A percentile compares a stretch with the other conserved stretches of the same genome.
Conservation (phyloP, 2,888 invertebrate genomes). For the Megastigmus dorsalis region DNA sequence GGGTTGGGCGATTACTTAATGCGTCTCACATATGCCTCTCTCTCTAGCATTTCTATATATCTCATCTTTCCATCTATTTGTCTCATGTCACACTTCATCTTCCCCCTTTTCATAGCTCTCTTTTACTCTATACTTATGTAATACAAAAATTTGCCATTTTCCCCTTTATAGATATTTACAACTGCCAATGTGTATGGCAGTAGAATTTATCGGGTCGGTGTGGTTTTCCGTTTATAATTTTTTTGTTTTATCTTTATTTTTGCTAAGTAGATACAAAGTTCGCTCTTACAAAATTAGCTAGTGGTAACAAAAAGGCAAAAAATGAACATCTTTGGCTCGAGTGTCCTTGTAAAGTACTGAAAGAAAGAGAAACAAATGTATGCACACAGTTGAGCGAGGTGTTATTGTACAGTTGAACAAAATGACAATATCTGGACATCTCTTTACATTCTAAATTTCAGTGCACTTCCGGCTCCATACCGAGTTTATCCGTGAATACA, state of each 20-base stretch:
- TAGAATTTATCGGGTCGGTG: conserved; percentile 55
- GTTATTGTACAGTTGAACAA: conserved; percentile 39
- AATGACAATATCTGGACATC: conserved; percentile 53
- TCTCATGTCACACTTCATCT: conserved; percentile 23
- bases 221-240: conserved; percentile 47
- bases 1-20: conserved; percentile 65
- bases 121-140: conserved; percentile 16
- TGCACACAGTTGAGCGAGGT: conserved; percentile 42
- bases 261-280: conserved; percentile 26
- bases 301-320: conserved; percentile 12
- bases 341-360: conserved; percentile 21
- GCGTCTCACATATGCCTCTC: conserved; percentile 56
- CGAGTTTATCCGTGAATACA: conserved; percentile 69
- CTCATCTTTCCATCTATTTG: conserved; percentile 32
- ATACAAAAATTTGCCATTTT: conserved; percentile 10
- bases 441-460: conserved; percentile 68
- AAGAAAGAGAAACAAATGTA: conserved; percentile 15
- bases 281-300: conserved; percentile 31
- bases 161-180: conserved; percentile 34
- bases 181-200: conserved; percentile 34
- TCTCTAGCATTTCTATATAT: conserved; percentile 46
- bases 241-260: conserved; percentile 38
- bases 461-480: conserved; percentile 67
- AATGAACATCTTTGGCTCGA: conserved; percentile 28
- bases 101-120: background rate